Evolutionary conservation across 2,888 invertebrate species (phyloP).

Genomic region (Himalopsyche anomala): DNA sequence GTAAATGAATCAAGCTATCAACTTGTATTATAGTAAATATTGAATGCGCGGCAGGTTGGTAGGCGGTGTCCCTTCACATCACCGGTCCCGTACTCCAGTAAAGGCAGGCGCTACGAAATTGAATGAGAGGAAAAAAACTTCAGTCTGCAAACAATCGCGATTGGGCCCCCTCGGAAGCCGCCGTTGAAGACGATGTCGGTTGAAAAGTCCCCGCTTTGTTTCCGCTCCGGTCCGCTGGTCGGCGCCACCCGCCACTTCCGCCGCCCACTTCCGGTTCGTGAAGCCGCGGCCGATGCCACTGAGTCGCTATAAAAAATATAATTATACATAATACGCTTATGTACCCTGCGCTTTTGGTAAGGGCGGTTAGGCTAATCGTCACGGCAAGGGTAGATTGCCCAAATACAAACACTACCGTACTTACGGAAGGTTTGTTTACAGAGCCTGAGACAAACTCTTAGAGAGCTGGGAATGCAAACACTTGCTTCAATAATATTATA

Average conservation of each 20-base stretch:
- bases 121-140: not conserved
- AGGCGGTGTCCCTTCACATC: not conserved
- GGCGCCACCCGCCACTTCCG: slow-evolving; percentile 61
- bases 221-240: slow-evolving; percentile 61
- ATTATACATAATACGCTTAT: not conserved
- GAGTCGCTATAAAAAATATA: slow-evolving; percentile 1
- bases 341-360: not conserved
- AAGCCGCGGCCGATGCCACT: not conserved
- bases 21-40: not conserved
- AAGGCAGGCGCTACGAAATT: not conserved
- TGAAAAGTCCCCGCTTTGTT: slow-evolving; percentile 57
- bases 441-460: no score
- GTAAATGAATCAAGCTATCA: no score
- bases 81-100: not conserved
- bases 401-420: not conserved
- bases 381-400: not conserved
- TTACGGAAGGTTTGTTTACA: not conserved
- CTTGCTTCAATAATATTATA: no score
- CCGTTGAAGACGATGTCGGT: not conserved
- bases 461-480: no score
- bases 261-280: slow-evolving; percentile 56
- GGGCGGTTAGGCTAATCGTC: not conserved
- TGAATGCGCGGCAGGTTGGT: not conserved
- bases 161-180: slow-evolving; percentile 28
- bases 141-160: slow-evolving; percentile 22